These are phyloP conservation scores for Idaea straminata DNA, from an alignment of 2,888 invertebrate genomes.

Conservation along the genomic window DNA sequence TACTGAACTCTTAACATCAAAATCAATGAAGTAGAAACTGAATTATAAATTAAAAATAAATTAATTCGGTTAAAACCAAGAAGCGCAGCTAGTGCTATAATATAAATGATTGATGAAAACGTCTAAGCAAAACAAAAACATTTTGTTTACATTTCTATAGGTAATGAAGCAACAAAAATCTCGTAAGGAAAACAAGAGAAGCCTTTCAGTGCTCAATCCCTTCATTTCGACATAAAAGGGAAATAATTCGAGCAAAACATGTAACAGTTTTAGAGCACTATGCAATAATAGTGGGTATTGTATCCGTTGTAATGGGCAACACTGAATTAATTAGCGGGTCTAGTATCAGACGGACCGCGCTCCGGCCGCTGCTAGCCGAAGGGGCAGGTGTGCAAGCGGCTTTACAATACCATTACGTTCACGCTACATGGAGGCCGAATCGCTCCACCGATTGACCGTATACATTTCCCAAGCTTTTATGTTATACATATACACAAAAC, in stretches of 20 bases:
- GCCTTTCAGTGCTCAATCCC: conserved; percentile 43
- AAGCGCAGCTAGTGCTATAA: no score
- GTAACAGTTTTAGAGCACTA: conserved; percentile 47
- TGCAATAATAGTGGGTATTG: conserved; percentile 57
- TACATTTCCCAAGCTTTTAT: conserved; percentile 37
- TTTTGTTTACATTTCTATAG: conserved; percentile 22
- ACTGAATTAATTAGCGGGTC: conserved; percentile 70
- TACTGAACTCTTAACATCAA: no score
- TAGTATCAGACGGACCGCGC: conserved; percentile 41
- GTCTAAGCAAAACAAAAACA: conserved; percentile 21
- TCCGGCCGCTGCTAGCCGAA: conserved; percentile 11
- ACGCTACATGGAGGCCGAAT: conserved; percentile 48
- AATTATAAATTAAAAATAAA: no score
- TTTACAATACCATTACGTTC: conserved; percentile 65
- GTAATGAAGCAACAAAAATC: conserved; percentile 34
- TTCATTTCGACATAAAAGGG: conserved; percentile 41
- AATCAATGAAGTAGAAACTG: no score
- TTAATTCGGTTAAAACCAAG: no score
- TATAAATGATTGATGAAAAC: conserved; percentile 10
- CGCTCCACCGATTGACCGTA: conserved; percentile 60
- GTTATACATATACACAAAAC: conserved; percentile 28
- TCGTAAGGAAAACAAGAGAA: conserved; percentile 30
- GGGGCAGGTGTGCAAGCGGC: conserved; percentile 64
- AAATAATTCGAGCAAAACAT: conserved; percentile 47
- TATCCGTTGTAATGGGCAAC: conserved; percentile 57